Percentiles rank a stretch among this genome's conserved stretches.
Evolutionary conservation across 2,797 vertebrate species (phyloP).

Genomic region (Hirundo rustica): DNA sequence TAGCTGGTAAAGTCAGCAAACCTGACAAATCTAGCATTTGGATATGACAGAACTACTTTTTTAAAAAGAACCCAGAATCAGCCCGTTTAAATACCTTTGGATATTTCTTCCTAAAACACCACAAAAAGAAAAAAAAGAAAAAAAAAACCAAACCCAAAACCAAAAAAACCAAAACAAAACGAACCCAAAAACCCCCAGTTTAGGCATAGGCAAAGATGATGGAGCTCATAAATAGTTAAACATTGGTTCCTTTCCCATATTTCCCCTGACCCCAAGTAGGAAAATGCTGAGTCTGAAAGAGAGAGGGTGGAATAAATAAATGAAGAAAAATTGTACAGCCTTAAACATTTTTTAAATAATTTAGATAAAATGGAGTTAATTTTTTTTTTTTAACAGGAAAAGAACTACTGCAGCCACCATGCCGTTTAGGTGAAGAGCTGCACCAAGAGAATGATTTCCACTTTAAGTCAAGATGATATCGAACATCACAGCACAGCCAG

Average conservation of each 20-base stretch:
- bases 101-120: not conserved
- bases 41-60: not conserved
- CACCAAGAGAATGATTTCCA: not conserved
- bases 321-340: not conserved
- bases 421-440: not conserved
- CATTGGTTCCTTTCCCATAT: not conserved
- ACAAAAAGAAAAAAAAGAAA: too few species aligned
- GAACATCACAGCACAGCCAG: not conserved
- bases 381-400: not conserved
- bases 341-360: not conserved
- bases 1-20: not conserved
- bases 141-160: too few species aligned
- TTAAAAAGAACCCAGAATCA: not conserved
- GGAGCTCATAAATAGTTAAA: not conserved
- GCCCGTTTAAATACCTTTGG: not conserved
- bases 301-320: not conserved
- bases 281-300: not conserved
- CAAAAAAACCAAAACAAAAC: fast-evolving
- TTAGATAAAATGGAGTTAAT: not conserved
- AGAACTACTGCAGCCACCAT: not conserved
- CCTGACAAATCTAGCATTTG: not conserved
- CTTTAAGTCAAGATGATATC: not conserved
- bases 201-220: not conserved
- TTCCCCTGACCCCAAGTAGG: not conserved
- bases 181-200: not conserved